Conservation (phyloP, 2,113 vertebrate species). For the Enhydra lutris region DNA sequence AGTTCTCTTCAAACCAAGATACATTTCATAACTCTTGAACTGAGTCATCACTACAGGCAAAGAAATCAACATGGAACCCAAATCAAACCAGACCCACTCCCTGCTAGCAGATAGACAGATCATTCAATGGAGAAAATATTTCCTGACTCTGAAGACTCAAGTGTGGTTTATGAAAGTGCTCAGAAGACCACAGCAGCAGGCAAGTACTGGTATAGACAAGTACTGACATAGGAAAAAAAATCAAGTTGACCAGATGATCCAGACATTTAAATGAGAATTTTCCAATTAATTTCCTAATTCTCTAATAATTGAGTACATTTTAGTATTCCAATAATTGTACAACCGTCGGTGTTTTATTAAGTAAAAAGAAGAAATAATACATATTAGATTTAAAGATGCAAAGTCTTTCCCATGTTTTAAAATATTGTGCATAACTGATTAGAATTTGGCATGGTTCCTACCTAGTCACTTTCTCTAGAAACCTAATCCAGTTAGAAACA, state of each 20-base stretch:
- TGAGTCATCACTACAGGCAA: neutral
- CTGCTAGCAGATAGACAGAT: neutral
- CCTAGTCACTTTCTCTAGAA: slow-evolving; percentile 27
- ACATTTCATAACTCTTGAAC: neutral
- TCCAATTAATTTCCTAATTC: neutral
- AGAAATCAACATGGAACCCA: neutral
- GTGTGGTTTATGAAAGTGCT: neutral
- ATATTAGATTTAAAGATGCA: neutral
- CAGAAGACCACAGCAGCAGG: neutral
- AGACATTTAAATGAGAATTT: neutral
- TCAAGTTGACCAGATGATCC: neutral
- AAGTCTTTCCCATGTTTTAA: slow-evolving; percentile 18
- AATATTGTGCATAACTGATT: neutral
- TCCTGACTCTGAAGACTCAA: neutral
- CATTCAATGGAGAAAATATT: neutral
- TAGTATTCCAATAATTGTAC: neutral
- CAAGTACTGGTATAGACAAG: neutral
- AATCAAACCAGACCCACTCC: neutral
- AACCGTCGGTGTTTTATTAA: neutral
- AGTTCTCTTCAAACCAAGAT: neutral
- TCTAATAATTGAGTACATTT: neutral
- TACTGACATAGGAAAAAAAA: neutral
- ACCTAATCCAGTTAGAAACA: slow-evolving; percentile 36
- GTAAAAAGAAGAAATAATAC: neutral
- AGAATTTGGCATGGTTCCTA: neutral